These are phyloP conservation scores for Holcopasites calliopsidis DNA, from an alignment of 1,140 invertebrate genomes.

Conservation along the genomic window DNA sequence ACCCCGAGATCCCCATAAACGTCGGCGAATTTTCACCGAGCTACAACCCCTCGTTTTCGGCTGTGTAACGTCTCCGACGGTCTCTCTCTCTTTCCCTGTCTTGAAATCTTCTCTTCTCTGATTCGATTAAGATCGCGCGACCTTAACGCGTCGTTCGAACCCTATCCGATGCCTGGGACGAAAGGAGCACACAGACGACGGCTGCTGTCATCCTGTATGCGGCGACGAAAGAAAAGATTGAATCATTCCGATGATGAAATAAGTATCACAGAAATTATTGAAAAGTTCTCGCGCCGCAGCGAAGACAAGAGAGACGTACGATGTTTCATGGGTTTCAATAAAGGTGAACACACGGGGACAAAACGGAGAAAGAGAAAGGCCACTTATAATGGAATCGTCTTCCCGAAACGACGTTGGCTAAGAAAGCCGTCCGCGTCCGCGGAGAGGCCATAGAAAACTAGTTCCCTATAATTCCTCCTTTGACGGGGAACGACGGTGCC, in stretches of 20 bases:
- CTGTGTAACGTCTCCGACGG: not conserved
- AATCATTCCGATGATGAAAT: conserved; percentile 51
- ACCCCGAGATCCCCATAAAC: conserved; percentile 16
- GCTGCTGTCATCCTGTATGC: conserved; percentile 22
- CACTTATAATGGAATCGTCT: conserved; percentile 63
- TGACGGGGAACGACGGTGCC: conserved; percentile 45
- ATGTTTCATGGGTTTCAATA: not conserved
- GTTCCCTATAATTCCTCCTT: conserved; percentile 61
- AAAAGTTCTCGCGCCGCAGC: conserved; percentile 20
- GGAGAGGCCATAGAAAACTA: conserved; percentile 57
- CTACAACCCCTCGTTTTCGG: conserved; percentile 24
- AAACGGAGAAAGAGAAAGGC: not conserved
- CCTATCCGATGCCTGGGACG: not conserved
- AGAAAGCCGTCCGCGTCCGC: conserved; percentile 38
- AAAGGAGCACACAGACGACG: not conserved
- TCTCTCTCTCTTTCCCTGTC: not conserved
- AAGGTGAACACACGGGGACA: not conserved
- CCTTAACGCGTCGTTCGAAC: not conserved
- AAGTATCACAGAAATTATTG: conserved; percentile 51
- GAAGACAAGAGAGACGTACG: not conserved
- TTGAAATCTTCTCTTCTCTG: not conserved
- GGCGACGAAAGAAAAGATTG: conserved; percentile 39
- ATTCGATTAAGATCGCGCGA: conserved; percentile 13
- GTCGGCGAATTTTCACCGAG: conserved; percentile 26
- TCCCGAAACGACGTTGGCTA: conserved; percentile 34